phyloP scores from a whole-genome alignment of 2,797 vertebrate species.

The Ctenosaura bakeri region DNA sequence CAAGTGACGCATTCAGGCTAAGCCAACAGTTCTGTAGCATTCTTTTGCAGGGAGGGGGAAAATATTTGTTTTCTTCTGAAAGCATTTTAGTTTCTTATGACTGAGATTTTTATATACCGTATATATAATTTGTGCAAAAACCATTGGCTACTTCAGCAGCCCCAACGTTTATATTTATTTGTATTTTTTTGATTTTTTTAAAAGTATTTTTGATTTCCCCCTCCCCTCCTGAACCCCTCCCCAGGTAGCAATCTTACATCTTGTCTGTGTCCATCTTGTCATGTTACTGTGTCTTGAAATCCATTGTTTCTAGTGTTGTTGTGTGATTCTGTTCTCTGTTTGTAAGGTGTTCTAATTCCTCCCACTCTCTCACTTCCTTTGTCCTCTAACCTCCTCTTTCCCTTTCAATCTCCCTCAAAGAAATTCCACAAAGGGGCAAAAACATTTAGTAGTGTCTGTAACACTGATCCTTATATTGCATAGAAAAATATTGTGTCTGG shows the following conservation, averaged over 20 bases:
- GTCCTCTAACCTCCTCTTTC: slow-evolving; percentile 53
- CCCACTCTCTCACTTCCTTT: slow-evolving; percentile 55
- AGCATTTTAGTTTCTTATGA: slow-evolving; percentile 61
- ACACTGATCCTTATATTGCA: slow-evolving; percentile 45
- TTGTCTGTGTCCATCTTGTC: slow-evolving; percentile 80
- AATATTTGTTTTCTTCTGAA: slow-evolving; percentile 64
- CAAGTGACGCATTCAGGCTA: slow-evolving; percentile 79
- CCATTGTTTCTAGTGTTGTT: slow-evolving; percentile 77
- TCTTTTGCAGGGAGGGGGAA: slow-evolving; percentile 70
- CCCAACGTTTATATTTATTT: slow-evolving; percentile 55
- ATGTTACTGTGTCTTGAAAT: slow-evolving; percentile 80
- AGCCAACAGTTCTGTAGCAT: slow-evolving; percentile 80
- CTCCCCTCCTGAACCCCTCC: slow-evolving; percentile 52
- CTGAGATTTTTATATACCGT: slow-evolving; percentile 63
- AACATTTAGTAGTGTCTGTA: slow-evolving; percentile 61
- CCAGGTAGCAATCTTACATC: slow-evolving; percentile 74
- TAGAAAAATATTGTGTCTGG: background rate
- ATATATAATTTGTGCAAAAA: slow-evolving; percentile 70
- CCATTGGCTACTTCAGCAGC: slow-evolving; percentile 72
- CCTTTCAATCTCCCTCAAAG: slow-evolving; percentile 60
- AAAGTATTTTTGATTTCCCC: slow-evolving; percentile 59
- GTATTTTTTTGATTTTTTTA: slow-evolving; percentile 56
- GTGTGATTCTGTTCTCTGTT: slow-evolving; percentile 96
- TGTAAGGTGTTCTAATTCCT: slow-evolving; percentile 81
- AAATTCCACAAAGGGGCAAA: slow-evolving; percentile 89